phyloP scores from a whole-genome alignment of 1,140 invertebrate species.

The Lepidostoma basale region DNA sequence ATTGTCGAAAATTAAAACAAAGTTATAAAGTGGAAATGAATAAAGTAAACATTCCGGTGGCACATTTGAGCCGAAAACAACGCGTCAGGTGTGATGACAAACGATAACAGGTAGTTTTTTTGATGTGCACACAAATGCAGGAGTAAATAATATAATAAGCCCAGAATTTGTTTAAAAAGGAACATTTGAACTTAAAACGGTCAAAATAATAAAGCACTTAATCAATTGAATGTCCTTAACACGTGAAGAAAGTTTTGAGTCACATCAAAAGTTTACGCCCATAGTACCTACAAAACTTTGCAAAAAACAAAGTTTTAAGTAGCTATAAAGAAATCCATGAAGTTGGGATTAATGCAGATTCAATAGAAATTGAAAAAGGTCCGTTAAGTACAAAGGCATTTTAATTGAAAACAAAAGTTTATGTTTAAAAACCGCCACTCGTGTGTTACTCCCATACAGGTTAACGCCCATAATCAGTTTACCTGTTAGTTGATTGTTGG shows the following conservation, averaged over 20 bases:
- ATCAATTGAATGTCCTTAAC: neutral
- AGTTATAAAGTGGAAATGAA: no score
- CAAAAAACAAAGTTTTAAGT: slow-evolving; percentile 26
- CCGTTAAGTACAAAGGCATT: neutral
- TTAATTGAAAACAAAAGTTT: neutral
- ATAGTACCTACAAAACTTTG: slow-evolving; percentile 29
- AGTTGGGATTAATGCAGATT: no score
- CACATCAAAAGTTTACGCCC: slow-evolving; percentile 38
- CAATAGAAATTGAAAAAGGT: neutral
- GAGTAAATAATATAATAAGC: no score
- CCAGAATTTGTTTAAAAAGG: no score
- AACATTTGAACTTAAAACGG: no score
- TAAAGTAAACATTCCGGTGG: neutral
- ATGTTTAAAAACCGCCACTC: slow-evolving; percentile 29
- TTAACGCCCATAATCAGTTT: slow-evolving; percentile 39
- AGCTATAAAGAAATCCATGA: no score
- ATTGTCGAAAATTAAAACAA: no score
- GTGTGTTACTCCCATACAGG: slow-evolving; percentile 31
- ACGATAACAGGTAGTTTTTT: slow-evolving; percentile 5
- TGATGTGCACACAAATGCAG: no score
- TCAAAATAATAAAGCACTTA: neutral
- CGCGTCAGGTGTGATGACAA: slow-evolving; percentile 2
- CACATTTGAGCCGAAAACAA: slow-evolving; percentile 6
- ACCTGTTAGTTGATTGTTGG: slow-evolving; percentile 39
- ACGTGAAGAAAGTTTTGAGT: slow-evolving; percentile 37